These are phyloP conservation scores for Mycteria americana DNA, from an alignment of 2,797 vertebrate genomes.

Conservation along the genomic window DNA sequence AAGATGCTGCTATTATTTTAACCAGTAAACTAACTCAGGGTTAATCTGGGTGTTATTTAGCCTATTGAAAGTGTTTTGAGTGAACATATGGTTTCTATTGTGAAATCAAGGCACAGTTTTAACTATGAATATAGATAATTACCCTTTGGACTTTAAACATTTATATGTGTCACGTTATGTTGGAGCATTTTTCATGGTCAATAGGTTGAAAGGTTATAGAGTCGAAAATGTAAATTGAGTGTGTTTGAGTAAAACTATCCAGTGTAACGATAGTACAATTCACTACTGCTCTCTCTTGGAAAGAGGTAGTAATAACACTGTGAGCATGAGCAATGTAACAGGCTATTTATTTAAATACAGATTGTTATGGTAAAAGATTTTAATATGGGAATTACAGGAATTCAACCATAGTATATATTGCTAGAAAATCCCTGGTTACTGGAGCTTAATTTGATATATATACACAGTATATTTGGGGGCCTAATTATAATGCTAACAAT, in stretches of 20 bases:
- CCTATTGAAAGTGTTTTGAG: slow-evolving; percentile 79
- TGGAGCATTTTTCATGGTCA: slow-evolving; percentile 80
- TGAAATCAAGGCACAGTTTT: slow-evolving; percentile 81
- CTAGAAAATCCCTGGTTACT: slow-evolving; percentile 18
- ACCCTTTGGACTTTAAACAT: slow-evolving; percentile 83
- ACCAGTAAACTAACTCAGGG: slow-evolving; percentile 79
- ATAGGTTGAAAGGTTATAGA: slow-evolving; percentile 81
- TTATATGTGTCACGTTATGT: slow-evolving; percentile 81
- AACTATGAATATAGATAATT: slow-evolving; percentile 83
- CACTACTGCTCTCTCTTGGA: slow-evolving; percentile 83
- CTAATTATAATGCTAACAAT: slow-evolving; percentile 15
- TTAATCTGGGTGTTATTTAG: slow-evolving; percentile 81
- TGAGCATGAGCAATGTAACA: neutral
- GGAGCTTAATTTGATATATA: slow-evolving; percentile 15
- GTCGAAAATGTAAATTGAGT: slow-evolving; percentile 74
- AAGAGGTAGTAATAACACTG: slow-evolving; percentile 69
- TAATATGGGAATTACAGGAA: slow-evolving; percentile 39
- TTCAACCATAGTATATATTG: neutral
- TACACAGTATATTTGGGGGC: neutral
- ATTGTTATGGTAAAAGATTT: slow-evolving; percentile 25
- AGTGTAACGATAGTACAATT: slow-evolving; percentile 66
- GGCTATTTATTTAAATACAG: slow-evolving; percentile 19
- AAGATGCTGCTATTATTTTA: slow-evolving; percentile 83
- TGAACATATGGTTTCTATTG: slow-evolving; percentile 83
- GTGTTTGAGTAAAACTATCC: slow-evolving; percentile 60